Percentiles rank a stretch among this genome's conserved stretches.
These are phyloP conservation scores for Dyspetes luteomarginatus DNA, from an alignment of 2,888 invertebrate species.

Conservation along the genomic window DNA sequence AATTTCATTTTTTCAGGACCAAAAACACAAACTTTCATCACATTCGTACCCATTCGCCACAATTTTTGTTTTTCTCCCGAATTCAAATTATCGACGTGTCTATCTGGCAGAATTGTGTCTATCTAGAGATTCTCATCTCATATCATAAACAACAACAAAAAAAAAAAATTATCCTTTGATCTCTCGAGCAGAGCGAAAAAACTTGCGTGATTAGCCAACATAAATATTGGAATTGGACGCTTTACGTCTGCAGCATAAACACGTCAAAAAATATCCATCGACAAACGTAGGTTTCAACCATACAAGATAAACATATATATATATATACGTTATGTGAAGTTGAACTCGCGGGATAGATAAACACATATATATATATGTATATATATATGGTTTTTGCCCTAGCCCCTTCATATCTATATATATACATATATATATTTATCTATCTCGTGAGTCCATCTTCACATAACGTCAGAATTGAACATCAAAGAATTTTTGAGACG, in stretches of 20 bases:
- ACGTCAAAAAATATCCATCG: constrained; percentile 18
- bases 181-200: neutral
- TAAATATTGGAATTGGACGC: constrained; percentile 2
- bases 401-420: no score
- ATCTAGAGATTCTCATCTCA: neutral
- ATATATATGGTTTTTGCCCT: no score
- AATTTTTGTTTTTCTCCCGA: neutral
- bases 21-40: constrained; percentile 31
- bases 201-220: constrained; percentile 2
- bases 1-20: constrained; percentile 31
- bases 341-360: no score
- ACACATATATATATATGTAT: no score
- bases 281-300: constrained; percentile 35
- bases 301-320: neutral
- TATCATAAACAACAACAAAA: neutral
- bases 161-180: neutral
- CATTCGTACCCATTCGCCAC: constrained; percentile 62
- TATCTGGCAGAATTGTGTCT: neutral
- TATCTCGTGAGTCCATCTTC: no score
- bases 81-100: constrained; percentile 25
- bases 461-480: neutral
- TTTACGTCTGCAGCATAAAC: constrained; percentile 10
- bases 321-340: no score
- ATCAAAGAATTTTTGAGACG: neutral
- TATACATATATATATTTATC: no score